These are phyloP conservation scores for Coenonympha glycerion DNA, from an alignment of 2,888 invertebrate genomes.

Conservation along the genomic window DNA sequence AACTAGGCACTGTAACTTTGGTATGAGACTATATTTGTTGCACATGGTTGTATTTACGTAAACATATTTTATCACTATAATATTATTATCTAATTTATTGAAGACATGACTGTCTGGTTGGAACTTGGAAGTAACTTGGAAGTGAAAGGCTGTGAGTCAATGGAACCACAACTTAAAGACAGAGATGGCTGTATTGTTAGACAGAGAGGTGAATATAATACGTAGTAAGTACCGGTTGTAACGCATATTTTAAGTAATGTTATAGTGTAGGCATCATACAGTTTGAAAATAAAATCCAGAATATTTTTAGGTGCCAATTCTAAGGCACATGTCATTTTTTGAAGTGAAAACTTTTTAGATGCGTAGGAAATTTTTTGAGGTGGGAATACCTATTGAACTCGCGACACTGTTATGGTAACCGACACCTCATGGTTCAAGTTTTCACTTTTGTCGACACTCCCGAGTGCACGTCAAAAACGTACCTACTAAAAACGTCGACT, in stretches of 20 bases:
- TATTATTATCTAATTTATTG: slow-evolving; percentile 12
- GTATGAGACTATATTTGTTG: slow-evolving; percentile 49
- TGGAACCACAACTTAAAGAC: slow-evolving; percentile 38
- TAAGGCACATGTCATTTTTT: too few species aligned
- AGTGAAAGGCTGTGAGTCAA: slow-evolving; percentile 58
- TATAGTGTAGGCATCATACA: not conserved
- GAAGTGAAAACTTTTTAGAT: too few species aligned
- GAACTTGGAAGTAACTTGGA: slow-evolving; percentile 29
- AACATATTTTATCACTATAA: slow-evolving; percentile 29
- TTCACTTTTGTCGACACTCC: too few species aligned
- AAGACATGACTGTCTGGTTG: slow-evolving; percentile 20
- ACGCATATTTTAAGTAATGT: slow-evolving; percentile 13
- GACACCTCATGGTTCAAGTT: too few species aligned
- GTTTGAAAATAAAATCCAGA: too few species aligned
- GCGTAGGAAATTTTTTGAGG: too few species aligned
- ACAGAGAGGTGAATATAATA: slow-evolving; percentile 39
- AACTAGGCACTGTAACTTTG: slow-evolving; percentile 57
- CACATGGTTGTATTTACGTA: slow-evolving; percentile 37
- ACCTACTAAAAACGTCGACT: too few species aligned
- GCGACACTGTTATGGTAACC: too few species aligned
- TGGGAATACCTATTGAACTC: too few species aligned
- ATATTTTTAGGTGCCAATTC: too few species aligned
- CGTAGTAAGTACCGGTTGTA: slow-evolving; percentile 29
- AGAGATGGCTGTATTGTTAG: slow-evolving; percentile 37
- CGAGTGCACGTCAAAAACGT: too few species aligned